These are phyloP conservation scores for Silurus asotus DNA, from an alignment of 2,113 vertebrate genomes.

Conservation along the genomic window DNA sequence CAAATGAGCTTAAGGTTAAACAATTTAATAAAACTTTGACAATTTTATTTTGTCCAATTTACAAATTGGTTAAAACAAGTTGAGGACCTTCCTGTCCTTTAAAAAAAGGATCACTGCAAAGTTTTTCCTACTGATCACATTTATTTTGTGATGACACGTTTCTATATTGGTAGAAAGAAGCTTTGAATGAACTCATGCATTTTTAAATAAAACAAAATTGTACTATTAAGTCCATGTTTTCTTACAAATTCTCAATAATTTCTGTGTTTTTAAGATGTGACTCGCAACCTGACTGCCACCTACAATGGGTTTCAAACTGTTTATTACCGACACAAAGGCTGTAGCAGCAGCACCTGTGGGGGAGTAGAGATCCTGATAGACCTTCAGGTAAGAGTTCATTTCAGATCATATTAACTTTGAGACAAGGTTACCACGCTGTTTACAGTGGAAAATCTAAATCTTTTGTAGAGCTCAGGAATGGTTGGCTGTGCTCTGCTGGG, in stretches of 20 bases:
- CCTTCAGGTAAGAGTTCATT: constrained; percentile 76
- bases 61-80: neutral
- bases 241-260: neutral
- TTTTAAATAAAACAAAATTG: neutral
- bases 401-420: neutral
- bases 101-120: neutral
- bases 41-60: neutral
- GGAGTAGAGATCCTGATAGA: constrained; percentile 78
- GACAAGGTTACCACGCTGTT: neutral
- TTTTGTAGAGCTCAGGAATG: constrained; percentile 57
- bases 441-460: neutral
- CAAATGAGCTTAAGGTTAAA: neutral
- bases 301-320: constrained; percentile 70
- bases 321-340: constrained; percentile 74
- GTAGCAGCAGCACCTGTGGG: constrained; percentile 82
- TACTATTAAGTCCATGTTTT: neutral
- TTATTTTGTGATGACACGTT: neutral
- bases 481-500: constrained; percentile 87
- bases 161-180: neutral
- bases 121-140: neutral
- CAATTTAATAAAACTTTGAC: neutral
- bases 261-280: constrained; percentile 46
- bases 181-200: neutral
- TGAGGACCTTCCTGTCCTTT: neutral
- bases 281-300: constrained; percentile 63